Conservation (phyloP, 2,888 invertebrate genomes). For the Chloromyia formosa region DNA sequence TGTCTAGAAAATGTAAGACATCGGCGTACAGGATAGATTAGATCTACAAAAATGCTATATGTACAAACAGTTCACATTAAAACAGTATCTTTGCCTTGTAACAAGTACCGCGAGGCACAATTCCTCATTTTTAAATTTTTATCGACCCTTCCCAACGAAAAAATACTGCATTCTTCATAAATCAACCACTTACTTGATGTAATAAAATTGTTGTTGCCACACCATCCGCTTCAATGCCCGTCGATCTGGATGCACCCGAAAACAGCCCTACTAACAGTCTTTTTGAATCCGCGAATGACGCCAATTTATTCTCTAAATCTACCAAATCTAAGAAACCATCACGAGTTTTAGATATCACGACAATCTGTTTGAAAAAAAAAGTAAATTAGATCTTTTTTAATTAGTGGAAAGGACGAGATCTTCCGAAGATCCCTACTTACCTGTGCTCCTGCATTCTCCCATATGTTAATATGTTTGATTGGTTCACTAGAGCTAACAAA, state of each 20-base stretch:
- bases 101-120: no score
- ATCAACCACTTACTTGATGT: conserved; percentile 70
- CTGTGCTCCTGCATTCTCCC: conserved; percentile 82
- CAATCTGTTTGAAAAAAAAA: conserved; percentile 67
- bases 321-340: conserved; percentile 82
- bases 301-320: conserved; percentile 76
- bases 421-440: no score
- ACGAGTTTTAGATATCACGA: conserved; percentile 79
- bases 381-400: conserved; percentile 23
- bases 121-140: no score
- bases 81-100: no score
- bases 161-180: no score
- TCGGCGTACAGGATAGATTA: no score
- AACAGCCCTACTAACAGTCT: conserved; percentile 84
- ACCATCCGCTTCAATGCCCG: conserved; percentile 86
- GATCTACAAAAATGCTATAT: no score
- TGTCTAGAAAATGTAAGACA: no score
- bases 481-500: conserved; percentile 77
- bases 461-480: conserved; percentile 80
- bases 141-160: no score
- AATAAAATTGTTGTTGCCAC: conserved; percentile 81
- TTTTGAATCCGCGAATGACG: conserved; percentile 70
- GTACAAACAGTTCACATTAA: no score
- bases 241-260: conserved; percentile 87
- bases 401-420: background rate